phyloP scores from a whole-genome alignment of 2,113 vertebrate species.

The Oreochromis tanganicae region DNA sequence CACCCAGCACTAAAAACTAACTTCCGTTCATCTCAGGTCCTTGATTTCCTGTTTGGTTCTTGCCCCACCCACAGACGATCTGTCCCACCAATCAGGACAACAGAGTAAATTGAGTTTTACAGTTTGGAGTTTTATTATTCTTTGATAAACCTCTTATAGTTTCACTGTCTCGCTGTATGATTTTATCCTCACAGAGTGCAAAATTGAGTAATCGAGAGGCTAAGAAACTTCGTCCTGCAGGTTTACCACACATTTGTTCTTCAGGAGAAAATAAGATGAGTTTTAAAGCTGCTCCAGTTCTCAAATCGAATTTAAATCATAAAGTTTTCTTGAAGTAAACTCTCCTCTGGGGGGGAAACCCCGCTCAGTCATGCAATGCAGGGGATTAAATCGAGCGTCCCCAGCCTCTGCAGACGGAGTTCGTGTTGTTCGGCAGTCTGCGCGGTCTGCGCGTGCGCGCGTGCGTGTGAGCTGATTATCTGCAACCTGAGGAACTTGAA shows the following conservation, averaged over 20 bases:
- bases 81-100: background rate
- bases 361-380: background rate
- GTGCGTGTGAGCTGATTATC: background rate
- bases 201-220: background rate
- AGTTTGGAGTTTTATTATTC: background rate
- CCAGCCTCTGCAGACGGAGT: background rate
- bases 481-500: background rate
- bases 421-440: background rate
- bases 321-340: background rate
- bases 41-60: background rate
- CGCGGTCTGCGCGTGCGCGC: accelerated
- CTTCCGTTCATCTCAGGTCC: background rate
- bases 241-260: background rate
- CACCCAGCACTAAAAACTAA: background rate
- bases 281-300: background rate
- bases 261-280: background rate
- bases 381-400: background rate
- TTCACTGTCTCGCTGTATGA: background rate
- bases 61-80: background rate
- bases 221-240: background rate
- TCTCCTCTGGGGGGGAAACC: background rate
- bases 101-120: background rate
- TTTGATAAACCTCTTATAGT: background rate
- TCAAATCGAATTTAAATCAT: background rate
- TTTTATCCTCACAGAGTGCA: background rate